phyloP scores from a whole-genome alignment of 2,797 vertebrate species.

The Aplochiton taeniatus region DNA sequence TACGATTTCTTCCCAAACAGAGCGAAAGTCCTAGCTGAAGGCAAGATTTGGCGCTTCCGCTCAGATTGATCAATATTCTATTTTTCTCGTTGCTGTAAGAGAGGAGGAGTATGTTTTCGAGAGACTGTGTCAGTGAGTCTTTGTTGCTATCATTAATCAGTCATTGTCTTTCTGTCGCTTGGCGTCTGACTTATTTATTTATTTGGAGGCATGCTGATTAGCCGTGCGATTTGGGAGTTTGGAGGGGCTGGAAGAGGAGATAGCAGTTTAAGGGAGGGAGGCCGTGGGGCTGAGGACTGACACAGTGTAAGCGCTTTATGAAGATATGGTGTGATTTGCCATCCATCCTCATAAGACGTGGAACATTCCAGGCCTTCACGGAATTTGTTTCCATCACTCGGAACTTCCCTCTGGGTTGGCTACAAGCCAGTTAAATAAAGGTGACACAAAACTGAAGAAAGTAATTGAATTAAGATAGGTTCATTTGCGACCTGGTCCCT shows the following conservation, averaged over 20 bases:
- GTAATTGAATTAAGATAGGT: neutral
- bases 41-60: neutral
- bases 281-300: slow-evolving; percentile 18
- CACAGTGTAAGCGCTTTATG: slow-evolving; percentile 47
- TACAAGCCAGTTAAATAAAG: slow-evolving; percentile 29
- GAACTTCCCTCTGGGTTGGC: slow-evolving; percentile 17
- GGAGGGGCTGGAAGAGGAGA: slow-evolving; percentile 41
- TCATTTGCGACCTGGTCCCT: too few species aligned
- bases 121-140: too few species aligned
- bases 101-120: too few species aligned
- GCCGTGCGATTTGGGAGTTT: slow-evolving; percentile 26
- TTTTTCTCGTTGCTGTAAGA: neutral
- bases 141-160: too few species aligned
- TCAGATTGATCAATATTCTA: neutral
- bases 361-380: slow-evolving; percentile 43
- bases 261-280: slow-evolving; percentile 23
- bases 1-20: neutral
- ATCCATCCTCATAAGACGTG: slow-evolving; percentile 41
- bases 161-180: too few species aligned
- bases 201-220: slow-evolving; percentile 47
- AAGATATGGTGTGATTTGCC: slow-evolving; percentile 48
- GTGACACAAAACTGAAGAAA: slow-evolving; percentile 15
- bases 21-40: neutral
- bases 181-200: slow-evolving; percentile 37
- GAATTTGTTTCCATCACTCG: slow-evolving; percentile 33